These are phyloP conservation scores for Limnephilus marmoratus DNA, from an alignment of 2,888 invertebrate genomes.

Conservation along the genomic window DNA sequence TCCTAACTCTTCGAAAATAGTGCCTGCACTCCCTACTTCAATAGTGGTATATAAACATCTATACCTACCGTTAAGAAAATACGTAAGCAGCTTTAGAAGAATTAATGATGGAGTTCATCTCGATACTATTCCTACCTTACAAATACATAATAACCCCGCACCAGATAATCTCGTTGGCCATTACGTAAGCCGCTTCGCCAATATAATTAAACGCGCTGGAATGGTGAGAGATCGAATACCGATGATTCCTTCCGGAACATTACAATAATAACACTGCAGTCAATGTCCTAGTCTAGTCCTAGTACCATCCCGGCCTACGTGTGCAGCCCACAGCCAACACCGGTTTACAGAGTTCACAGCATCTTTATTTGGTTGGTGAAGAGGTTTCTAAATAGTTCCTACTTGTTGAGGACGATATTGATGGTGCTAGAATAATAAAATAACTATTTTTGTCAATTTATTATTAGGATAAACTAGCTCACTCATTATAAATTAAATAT, in stretches of 20 bases:
- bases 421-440: background rate
- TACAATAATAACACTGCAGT: constrained; percentile 11
- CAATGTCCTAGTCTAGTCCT: constrained; percentile 1
- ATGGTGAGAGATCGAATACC: background rate
- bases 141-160: background rate
- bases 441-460: background rate
- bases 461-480: background rate
- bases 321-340: constrained; percentile 23
- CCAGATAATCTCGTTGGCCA: background rate
- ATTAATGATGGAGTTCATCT: background rate
- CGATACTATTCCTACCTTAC: background rate
- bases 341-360: constrained; percentile 11
- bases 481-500: background rate
- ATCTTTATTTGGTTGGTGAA: constrained; percentile 8
- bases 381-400: background rate
- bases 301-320: background rate
- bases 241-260: background rate
- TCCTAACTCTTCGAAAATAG: background rate
- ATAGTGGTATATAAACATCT: too few species aligned
- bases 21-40: too few species aligned
- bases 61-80: too few species aligned
- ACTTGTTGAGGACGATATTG: background rate
- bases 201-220: background rate
- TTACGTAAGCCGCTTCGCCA: background rate
- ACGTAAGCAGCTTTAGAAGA: background rate